A percentile compares a stretch with the other conserved stretches of the same genome.
phyloP scores from a whole-genome alignment of 2,797 vertebrate species.

The Huso huso region DNA sequence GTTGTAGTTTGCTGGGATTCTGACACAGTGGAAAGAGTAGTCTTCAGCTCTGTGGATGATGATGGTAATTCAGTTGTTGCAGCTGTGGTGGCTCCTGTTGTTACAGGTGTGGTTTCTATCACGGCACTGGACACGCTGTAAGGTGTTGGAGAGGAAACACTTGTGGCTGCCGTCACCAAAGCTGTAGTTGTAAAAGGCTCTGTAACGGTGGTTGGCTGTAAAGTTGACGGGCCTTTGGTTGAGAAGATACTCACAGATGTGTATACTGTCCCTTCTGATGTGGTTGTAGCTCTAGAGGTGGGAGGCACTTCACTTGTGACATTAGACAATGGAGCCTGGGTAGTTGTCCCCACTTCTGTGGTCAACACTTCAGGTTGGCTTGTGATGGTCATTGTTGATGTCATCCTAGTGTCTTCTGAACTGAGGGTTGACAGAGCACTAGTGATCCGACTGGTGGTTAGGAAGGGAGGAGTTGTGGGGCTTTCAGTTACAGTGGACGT shows the following conservation, averaged over 20 bases:
- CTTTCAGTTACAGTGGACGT: slow-evolving; percentile 11
- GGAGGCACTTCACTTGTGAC: slow-evolving; percentile 19
- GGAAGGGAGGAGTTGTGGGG: slow-evolving; percentile 20
- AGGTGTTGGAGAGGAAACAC: neutral
- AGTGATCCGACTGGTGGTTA: slow-evolving; percentile 16
- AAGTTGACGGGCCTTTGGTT: slow-evolving; percentile 14
- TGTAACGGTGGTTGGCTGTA: slow-evolving; percentile 23
- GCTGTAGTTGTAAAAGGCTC: slow-evolving; percentile 18
- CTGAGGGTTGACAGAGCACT: slow-evolving; percentile 11
- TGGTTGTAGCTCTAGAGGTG: neutral
- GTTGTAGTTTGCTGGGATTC: slow-evolving; percentile 28
- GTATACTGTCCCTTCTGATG: slow-evolving; percentile 8
- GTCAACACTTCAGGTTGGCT: slow-evolving; percentile 14
- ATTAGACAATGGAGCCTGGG: slow-evolving; percentile 23
- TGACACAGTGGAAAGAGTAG: slow-evolving; percentile 27
- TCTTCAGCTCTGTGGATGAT: slow-evolving; percentile 20
- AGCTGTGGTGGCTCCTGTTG: slow-evolving; percentile 14
- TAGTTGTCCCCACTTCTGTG: slow-evolving; percentile 17
- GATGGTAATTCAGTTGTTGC: slow-evolving; percentile 14
- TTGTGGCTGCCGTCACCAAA: slow-evolving; percentile 3
- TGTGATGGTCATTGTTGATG: neutral
- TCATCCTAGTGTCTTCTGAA: slow-evolving; percentile 17
- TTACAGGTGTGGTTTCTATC: neutral
- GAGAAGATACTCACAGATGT: neutral
- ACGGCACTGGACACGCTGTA: neutral